These are phyloP conservation scores for Genyomyrus donnyi DNA, from an alignment of 2,113 vertebrate species.

Conservation along the genomic window DNA sequence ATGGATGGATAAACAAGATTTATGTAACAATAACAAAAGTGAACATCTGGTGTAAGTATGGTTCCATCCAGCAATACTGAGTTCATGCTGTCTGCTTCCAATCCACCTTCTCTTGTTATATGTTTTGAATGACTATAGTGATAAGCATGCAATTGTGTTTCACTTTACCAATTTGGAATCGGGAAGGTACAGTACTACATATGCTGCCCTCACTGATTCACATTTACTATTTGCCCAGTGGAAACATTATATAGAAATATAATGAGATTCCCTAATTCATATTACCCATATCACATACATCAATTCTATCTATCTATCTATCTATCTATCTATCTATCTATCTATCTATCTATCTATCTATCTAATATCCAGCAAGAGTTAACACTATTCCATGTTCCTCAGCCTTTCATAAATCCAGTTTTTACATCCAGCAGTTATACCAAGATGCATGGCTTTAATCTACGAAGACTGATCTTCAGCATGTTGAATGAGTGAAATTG, in stretches of 20 bases:
- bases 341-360: too few species aligned
- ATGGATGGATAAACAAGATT: too few species aligned
- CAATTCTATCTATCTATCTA: too few species aligned
- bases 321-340: too few species aligned
- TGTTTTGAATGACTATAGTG: not conserved
- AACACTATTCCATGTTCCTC: not conserved
- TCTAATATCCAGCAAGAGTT: not conserved
- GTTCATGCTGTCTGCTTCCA: not conserved
- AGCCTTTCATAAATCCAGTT: not conserved
- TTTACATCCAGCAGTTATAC: not conserved
- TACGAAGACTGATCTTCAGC: not conserved
- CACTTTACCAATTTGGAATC: not conserved
- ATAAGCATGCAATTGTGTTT: not conserved
- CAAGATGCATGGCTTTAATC: not conserved
- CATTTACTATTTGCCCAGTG: not conserved
- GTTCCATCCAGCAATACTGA: too few species aligned
- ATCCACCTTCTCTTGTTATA: not conserved
- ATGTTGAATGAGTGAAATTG: not conserved
- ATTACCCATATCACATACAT: not conserved
- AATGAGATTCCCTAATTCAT: not conserved
- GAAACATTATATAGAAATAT: not conserved
- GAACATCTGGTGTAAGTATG: too few species aligned
- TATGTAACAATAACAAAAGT: not conserved
- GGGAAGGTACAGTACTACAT: not conserved
- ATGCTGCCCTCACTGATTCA: not conserved